Base-by-base conservation (phyloP, 1,140 invertebrate species). In the Dermatophagoides farinae region DNA sequence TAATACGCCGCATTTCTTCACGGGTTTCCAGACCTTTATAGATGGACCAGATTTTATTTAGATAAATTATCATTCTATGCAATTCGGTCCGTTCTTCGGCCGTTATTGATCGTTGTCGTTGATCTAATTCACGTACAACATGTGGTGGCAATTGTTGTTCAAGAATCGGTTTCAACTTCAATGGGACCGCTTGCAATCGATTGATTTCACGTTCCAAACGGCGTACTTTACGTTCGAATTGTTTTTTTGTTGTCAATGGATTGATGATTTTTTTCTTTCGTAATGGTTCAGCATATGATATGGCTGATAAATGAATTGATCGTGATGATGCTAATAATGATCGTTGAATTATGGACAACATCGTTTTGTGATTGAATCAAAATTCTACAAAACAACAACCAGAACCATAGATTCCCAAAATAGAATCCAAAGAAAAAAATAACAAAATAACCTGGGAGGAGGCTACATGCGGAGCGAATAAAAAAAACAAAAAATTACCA, bases 261-360 rank as follows among this genome's bases (percentile, higher is more conserved):
- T 92, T 88, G 6, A 89, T 60, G 68, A 77, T 82, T 68, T 84
- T 89, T 71, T 88, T 91, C 71, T 85, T 91, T 69, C 86, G 90
- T 63, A 91, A 70, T 2, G 88, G 60, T 55, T 6, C 51, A 2
- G 49, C 49, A 40, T 37, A 55, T 20, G 37, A 14, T n/a, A 16
- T 22, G 1, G 4, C n/a, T 6, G 60, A 31, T 18, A 44, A 22
- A 37, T 50, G 37, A 9, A 61, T 23, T 8, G 8, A 10, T 12
- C 57, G 49, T 25, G 44, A 4, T 20, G 16, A 20, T n/a, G 16
- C 2, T 16, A 46, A 46, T 46, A 46, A 46, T n/a, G 8, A 31
- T 31, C 31, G 31, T 31, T 31, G 31, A 31, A 31, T 31, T 4
- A 31, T 31, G 31, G 31, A 4, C 2, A 31, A 31, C 31, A 31